Evolutionary conservation across 1,140 invertebrate genomes (phyloP).

Genomic region (Tribolium castaneum): DNA sequence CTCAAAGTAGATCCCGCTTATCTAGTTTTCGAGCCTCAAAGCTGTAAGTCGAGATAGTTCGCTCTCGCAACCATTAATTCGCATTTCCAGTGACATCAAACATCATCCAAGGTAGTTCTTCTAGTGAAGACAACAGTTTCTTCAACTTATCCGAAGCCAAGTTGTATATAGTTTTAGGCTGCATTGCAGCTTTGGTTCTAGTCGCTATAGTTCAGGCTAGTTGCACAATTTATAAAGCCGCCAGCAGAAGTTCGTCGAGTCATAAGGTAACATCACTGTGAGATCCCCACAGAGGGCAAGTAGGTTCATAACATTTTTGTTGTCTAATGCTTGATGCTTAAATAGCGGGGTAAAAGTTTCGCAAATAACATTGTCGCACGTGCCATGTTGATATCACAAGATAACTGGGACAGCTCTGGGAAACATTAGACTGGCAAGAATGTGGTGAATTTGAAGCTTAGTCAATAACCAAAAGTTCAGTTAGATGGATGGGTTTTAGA

Average conservation of each 20-base stretch:
- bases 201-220: constrained; percentile 85
- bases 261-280: constrained; percentile 67
- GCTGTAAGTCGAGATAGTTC: constrained; percentile 65
- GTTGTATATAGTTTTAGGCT: constrained; percentile 85
- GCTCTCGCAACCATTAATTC: background rate
- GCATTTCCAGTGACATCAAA: constrained; percentile 62
- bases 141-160: constrained; percentile 75
- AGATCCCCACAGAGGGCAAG: constrained; percentile 51
- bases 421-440: background rate
- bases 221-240: constrained; percentile 83
- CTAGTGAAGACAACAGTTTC: constrained; percentile 60
- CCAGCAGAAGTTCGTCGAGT: constrained; percentile 72
- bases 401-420: background rate
- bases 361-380: background rate
- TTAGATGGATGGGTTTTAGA: background rate
- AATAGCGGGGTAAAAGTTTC: constrained; percentile 1
- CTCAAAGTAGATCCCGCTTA: constrained; percentile 83
- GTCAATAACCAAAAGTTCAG: background rate
- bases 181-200: constrained; percentile 81
- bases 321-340: constrained; percentile 32
- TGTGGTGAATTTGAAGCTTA: background rate
- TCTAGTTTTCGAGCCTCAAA: constrained; percentile 74
- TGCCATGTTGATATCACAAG: background rate
- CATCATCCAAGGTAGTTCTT: constrained; percentile 57
- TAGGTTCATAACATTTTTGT: constrained; percentile 52